These are phyloP conservation scores for Agonopterix alstromeriana DNA, from an alignment of 2,888 invertebrate genomes.

Conservation along the genomic window DNA sequence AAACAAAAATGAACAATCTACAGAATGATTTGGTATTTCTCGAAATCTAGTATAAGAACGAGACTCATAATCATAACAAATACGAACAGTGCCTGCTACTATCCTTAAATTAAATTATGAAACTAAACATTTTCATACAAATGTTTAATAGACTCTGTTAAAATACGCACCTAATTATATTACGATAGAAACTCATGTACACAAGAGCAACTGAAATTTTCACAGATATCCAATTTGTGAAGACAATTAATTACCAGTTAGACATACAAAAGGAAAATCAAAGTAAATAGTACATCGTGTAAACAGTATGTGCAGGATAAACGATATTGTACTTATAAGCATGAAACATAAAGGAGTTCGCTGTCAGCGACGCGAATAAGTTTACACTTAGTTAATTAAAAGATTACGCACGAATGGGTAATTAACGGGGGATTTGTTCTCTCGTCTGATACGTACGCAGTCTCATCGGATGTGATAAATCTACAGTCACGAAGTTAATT, in stretches of 20 bases:
- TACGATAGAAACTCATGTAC: too few relatives aligned
- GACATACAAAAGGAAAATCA: slow-evolving; percentile 6
- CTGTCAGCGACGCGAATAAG: slow-evolving; percentile 29
- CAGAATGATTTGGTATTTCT: too few relatives aligned
- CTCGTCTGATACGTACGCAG: slow-evolving; percentile 46
- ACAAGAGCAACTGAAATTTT: too few relatives aligned
- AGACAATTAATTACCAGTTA: slow-evolving; percentile 7
- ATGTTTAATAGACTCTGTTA: too few relatives aligned
- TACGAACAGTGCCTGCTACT: too few relatives aligned
- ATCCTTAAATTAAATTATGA: too few relatives aligned
- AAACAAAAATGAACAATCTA: too few relatives aligned
- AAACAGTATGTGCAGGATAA: background rate
- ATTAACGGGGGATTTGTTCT: slow-evolving; percentile 62
- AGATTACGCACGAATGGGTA: slow-evolving; percentile 67
- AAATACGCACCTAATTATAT: too few relatives aligned
- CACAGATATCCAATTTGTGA: background rate
- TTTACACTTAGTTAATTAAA: slow-evolving; percentile 68
- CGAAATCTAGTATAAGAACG: too few relatives aligned
- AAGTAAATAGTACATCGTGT: slow-evolving; percentile 2
- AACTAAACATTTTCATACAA: too few relatives aligned
- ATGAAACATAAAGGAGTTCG: slow-evolving; percentile 4
- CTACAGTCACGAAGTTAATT: slow-evolving; percentile 5
- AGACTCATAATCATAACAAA: too few relatives aligned
- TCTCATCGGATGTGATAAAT: slow-evolving; percentile 28
- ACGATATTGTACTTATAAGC: background rate